Evolutionary conservation across 1,140 invertebrate genomes (phyloP), one percentile per base, ranked within the genome.

Genomic region (Drosophila novamexicana): DNA sequence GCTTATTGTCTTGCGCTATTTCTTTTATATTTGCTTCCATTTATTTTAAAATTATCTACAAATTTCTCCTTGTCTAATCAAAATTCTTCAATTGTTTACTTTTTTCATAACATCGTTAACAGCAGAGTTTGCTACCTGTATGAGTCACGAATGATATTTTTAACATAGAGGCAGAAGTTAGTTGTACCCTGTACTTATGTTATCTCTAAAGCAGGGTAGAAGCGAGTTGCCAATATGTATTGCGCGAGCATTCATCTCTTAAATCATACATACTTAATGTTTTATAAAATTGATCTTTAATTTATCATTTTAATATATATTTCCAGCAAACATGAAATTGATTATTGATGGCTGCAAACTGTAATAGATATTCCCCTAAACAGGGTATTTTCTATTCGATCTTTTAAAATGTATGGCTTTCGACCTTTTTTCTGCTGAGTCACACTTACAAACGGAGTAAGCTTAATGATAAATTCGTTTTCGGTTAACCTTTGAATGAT

Each of bases 381-480:
- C 39, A 42, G 54, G 40, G 56, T 34, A 42, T 22, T 12, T 18
- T 6, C 9, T 10, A 1, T 8, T 40, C 47, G 6, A n/a, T 16
- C 8, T 14, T 18, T 39, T 14, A 0, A 4, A 5, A 32, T 16
- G 7, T 2, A 22, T 29, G 3, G 22, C 22, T 29, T 29, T 29
- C 22, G 22, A 29, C 22, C 22, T 29, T 29, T 12, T 39, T 62
- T 73, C 22, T 70, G 81, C 77, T 77, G 74, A 62, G 81, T 84
- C 81, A 84, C 45, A 29, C 36, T 10, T 7, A 42, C 39, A 22
- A 59, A 40, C 14, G 6, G 29, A 42, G 16, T 10, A 12, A 42
- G 14, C 16, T 54, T 29, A 40, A 39, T 56, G 6, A n/a, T 44
- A 49, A 29, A 50, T 64, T 44, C 18, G 14, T 34, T 62, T 9